Percentiles rank a stretch among this genome's conserved stretches.
Evolutionary conservation across 1,140 invertebrate genomes (phyloP).

Genomic region (Drosophila murphyi): DNA sequence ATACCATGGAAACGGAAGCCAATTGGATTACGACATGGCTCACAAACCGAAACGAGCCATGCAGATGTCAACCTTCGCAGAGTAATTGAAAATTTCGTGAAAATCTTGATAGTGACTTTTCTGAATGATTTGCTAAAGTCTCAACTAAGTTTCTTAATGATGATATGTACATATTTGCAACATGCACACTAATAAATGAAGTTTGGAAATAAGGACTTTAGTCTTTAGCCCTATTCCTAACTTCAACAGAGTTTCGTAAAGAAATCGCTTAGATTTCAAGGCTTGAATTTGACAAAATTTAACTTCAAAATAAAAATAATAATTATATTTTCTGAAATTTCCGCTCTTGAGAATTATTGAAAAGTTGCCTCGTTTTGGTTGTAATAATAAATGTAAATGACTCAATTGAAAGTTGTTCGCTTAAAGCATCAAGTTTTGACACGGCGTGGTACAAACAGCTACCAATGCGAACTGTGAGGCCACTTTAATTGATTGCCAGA

Average conservation of each 20-base stretch:
- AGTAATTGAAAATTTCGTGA: conserved; percentile 36
- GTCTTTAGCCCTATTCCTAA: too few species aligned
- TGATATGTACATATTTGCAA: too few species aligned
- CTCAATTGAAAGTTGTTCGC: not conserved
- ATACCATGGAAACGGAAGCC: conserved; percentile 31
- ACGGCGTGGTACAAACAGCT: not conserved
- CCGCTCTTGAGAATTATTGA: too few species aligned
- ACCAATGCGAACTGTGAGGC: conserved; percentile 11
- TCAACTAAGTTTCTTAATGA: too few species aligned
- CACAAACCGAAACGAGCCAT: conserved; percentile 27
- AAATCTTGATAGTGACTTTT: not conserved
- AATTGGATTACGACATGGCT: conserved; percentile 48
- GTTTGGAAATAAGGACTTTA: too few species aligned
- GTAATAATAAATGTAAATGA: not conserved
- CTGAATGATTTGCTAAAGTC: not conserved
- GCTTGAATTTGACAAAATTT: too few species aligned
- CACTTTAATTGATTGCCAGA: conserved; percentile 51
- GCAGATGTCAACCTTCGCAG: conserved; percentile 29
- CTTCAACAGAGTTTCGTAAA: too few species aligned
- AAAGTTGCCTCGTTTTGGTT: too few species aligned
- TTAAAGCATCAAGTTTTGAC: conserved; percentile 17
- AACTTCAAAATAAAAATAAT: too few species aligned
- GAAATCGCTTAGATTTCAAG: too few species aligned
- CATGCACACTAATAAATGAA: too few species aligned
- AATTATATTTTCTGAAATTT: too few species aligned